A percentile compares a stretch with the other conserved stretches of the same genome.
phyloP scores from a whole-genome alignment of 2,888 invertebrate species.

The Harpalus rubripes region DNA sequence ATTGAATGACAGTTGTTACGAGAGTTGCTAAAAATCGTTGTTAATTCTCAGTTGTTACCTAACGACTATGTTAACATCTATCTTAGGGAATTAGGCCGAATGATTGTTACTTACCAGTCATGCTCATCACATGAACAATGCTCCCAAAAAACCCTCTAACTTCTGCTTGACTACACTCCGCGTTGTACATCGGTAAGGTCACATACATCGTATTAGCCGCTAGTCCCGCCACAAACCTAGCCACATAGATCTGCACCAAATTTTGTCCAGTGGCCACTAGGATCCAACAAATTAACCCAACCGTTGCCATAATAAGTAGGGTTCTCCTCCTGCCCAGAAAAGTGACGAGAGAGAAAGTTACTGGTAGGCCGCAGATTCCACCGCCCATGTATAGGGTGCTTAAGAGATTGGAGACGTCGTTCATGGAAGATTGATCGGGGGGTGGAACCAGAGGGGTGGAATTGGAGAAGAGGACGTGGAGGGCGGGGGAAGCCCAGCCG shows the following conservation, averaged over 20 bases:
- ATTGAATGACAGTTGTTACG: too few relatives aligned
- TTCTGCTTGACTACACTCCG: constrained; percentile 76
- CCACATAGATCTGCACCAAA: constrained; percentile 73
- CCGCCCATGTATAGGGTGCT: constrained; percentile 34
- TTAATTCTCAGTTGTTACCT: too few relatives aligned
- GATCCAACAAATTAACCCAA: constrained; percentile 74
- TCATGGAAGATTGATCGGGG: neutral
- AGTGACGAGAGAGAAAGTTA: constrained; percentile 74
- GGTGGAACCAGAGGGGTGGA: neutral
- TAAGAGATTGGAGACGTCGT: neutral
- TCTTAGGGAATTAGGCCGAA: too few relatives aligned
- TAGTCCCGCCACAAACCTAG: constrained; percentile 75
- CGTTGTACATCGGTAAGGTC: constrained; percentile 76
- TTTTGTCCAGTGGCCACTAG: constrained; percentile 73
- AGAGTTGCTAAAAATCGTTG: too few relatives aligned
- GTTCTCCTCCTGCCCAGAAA: constrained; percentile 74
- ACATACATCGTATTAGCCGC: constrained; percentile 76
- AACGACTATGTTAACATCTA: too few relatives aligned
- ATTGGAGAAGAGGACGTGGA: constrained; percentile 8
- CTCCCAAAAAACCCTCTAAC: constrained; percentile 75
- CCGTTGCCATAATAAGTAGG: constrained; percentile 73
- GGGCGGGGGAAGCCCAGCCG: constrained; percentile 32
- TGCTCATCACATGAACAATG: constrained; percentile 76
- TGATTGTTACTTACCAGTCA: constrained; percentile 75
- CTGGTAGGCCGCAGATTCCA: constrained; percentile 69